These are phyloP conservation scores for Asbolus verrucosus DNA, from an alignment of 1,140 invertebrate genomes.

Conservation along the genomic window DNA sequence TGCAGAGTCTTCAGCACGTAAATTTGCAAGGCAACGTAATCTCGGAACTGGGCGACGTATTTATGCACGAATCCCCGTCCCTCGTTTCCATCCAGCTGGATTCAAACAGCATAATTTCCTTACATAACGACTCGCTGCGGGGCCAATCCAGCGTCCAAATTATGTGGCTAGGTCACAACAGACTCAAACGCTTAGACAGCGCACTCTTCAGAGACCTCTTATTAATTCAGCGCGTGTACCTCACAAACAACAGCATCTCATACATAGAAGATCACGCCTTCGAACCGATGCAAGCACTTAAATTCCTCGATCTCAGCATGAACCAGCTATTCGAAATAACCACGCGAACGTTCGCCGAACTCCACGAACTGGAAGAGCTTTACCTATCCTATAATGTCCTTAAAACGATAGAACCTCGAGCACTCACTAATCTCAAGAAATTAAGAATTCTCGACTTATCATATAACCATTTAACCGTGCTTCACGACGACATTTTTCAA, in stretches of 20 bases:
- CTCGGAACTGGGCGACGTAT: constrained; percentile 82
- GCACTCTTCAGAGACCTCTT: constrained; percentile 81
- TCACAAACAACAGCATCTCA: constrained; percentile 86
- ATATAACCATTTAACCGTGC: constrained; percentile 69
- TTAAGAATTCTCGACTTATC: constrained; percentile 73
- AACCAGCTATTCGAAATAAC: constrained; percentile 78
- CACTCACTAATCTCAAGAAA: constrained; percentile 72
- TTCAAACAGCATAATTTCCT: constrained; percentile 80
- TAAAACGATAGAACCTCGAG: constrained; percentile 69
- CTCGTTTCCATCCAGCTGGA: constrained; percentile 88
- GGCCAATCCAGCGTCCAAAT: constrained; percentile 85
- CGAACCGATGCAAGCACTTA: constrained; percentile 78
- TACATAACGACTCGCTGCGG: constrained; percentile 83
- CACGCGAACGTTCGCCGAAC: constrained; percentile 76
- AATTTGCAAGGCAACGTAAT: constrained; percentile 88
- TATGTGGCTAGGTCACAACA: constrained; percentile 88
- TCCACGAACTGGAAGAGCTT: constrained; percentile 76
- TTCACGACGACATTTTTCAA: constrained; percentile 73
- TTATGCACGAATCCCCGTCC: constrained; percentile 78
- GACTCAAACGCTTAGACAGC: constrained; percentile 77
- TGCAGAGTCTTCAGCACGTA: constrained; percentile 88
- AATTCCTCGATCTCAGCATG: constrained; percentile 82
- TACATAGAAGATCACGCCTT: constrained; percentile 85
- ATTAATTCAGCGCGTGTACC: constrained; percentile 81
- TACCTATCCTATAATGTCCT: constrained; percentile 73